Base-by-base conservation (phyloP, 2,113 vertebrate species). In the Sorex fumeus region DNA sequence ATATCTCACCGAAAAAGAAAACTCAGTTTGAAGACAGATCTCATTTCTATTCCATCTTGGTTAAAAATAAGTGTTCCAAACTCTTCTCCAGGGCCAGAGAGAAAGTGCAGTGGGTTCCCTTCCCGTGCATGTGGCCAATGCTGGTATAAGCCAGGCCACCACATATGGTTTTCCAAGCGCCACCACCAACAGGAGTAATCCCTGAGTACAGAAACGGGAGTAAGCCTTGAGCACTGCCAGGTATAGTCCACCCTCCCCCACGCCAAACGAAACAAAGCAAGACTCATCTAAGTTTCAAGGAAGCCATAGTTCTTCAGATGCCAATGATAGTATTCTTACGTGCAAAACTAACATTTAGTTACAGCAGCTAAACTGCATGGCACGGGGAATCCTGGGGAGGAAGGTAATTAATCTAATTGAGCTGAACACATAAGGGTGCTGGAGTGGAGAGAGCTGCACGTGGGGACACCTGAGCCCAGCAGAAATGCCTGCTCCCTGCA, bases 351-450 rank as follows among this genome's bases (percentile, higher is more conserved):
- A 81, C 60, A 34, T 27, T 76, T 19, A 86, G 77, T 93, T 87
- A 90, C 53, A 32, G 47, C 36, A 80, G 64, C 45, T 75, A 85
- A 91, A 60, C 64, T 34, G 27, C 50, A 80, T 40, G 91, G n/a
- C 15, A 64, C 0, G 21, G 77, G 81, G 91, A 87, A 75, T 70
- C 62, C 84, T 76, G 43, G 76, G 32, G 50, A 92, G 79, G 47
- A 87, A 91, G 13, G 77, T 27, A 78, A 81, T 96, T 1, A 77
- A 93, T 75, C 64, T 82, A 82, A 96, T 75, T 88, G 30, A 94
- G 77, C 19, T 36, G 16, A 96, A 96, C 81, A 78, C 21, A 84
- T 79, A 53, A 88, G 25, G n/a, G 60, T 76, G 93, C 91, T 95
- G 87, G 77, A 86, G 72, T 80, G 78, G 15, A 69, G 84, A 40